Evolutionary conservation across 1,140 invertebrate genomes (phyloP).

Genomic region (Heliothis subflexa): DNA sequence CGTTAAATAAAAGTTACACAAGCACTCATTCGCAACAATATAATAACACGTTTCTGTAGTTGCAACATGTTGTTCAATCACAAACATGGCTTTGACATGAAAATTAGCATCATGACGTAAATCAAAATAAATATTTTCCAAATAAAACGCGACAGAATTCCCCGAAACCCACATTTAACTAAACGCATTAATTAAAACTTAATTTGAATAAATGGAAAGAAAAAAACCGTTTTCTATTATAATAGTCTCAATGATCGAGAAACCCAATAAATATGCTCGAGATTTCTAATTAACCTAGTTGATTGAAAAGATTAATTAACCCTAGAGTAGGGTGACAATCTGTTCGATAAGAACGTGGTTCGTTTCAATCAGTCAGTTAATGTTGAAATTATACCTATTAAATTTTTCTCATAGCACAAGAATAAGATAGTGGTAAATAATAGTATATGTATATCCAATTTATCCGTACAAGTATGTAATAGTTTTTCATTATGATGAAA

Average conservation of each 20-base stretch:
- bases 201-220: not conserved
- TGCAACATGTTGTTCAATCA: no score
- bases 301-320: slow-evolving; percentile 53
- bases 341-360: not conserved
- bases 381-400: no score
- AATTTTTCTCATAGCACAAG: no score
- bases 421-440: no score
- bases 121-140: not conserved
- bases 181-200: slow-evolving; percentile 3
- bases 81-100: no score
- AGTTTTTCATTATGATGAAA: no score
- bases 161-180: not conserved
- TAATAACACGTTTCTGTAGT: no score
- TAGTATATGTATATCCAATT: no score
- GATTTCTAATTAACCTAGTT: slow-evolving; percentile 51
- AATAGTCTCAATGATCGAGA: slow-evolving; percentile 41
- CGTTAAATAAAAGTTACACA: no score
- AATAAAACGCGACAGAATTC: not conserved
- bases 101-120: not conserved
- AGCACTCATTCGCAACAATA: no score
- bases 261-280: slow-evolving; percentile 41
- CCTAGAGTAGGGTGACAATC: slow-evolving; percentile 11
- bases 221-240: slow-evolving; percentile 20
- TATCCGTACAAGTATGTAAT: no score
- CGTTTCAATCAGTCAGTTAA: no score